Evolutionary conservation across 2,797 vertebrate species (phyloP), one percentile per base, ranked within the genome.

Genomic region (Diceros bicornis): DNA sequence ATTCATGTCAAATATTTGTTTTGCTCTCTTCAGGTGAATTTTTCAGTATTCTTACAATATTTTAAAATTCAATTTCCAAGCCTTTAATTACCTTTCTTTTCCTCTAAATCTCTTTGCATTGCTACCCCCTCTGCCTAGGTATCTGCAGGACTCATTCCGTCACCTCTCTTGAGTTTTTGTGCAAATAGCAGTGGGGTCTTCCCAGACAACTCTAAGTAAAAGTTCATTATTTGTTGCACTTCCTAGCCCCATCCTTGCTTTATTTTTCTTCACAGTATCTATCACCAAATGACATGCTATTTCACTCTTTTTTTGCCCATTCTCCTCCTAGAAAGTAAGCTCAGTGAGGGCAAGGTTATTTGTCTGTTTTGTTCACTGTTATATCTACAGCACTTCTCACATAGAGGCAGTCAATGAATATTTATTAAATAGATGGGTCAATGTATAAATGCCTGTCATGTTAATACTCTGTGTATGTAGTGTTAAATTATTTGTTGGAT

Each of bases 11-110:
- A 34, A 47, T 34, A 55, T 66, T 18, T 79, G 2, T 78, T 94
- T 29, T 11, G 4, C 92, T 84, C 89, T 85, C 64, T 81, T 96
- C 78, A 69, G 72, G 29, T 68, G 52, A 79, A 89, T n/a, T 89
- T 92, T 79, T 27, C 18, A 72, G 25, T 84, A 74, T 74, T 94
- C 34, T 61, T 68, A 84, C 14, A 50, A 27, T 61, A 57, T 20
- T 66, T 64, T 55, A 89, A 85, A 68, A 62, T 79, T 96, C 29
- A 44, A 0, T 84, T 91, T 74, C 25, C 6, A 91, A 88, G 14
- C 3, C 41, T 61, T 52, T 44, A 77, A 52, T 3, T 27, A 68
- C 3, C 61, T 74, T 61, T 83, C 37, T 82, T 64, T 87, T 89
- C 74, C 47, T 89, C 32, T 64, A 23, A 85, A 89, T 4, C 3